A percentile compares a stretch with the other conserved stretches of the same genome.
These are phyloP conservation scores for Mellivora capensis DNA, from an alignment of 2,113 vertebrate species.

Conservation along the genomic window DNA sequence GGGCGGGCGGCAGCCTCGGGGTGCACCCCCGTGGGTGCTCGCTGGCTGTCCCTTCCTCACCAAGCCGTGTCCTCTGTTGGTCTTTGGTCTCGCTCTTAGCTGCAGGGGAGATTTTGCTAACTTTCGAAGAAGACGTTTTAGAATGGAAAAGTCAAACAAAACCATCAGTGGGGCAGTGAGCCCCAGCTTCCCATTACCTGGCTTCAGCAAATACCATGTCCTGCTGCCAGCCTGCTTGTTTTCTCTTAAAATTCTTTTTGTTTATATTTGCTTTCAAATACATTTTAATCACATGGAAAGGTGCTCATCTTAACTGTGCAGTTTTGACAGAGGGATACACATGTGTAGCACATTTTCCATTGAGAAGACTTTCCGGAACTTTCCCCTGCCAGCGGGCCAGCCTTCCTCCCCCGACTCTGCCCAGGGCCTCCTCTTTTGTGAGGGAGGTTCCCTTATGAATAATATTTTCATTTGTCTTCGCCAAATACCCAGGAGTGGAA, in stretches of 20 bases:
- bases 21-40: too few species aligned
- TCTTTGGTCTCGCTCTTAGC: neutral
- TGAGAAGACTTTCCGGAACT: neutral
- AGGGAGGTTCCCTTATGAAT: neutral
- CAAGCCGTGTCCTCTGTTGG: neutral
- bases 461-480: neutral
- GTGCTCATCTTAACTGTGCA: neutral
- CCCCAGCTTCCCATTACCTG: too few species aligned
- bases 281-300: neutral
- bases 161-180: neutral
- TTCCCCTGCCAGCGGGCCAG: fast-evolving
- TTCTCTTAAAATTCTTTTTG: neutral
- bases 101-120: neutral
- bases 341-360: neutral
- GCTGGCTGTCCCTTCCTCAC: neutral
- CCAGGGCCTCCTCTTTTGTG: neutral
- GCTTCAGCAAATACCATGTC: neutral
- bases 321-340: neutral
- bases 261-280: neutral
- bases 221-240: neutral
- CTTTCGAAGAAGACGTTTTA: neutral
- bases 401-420: neutral
- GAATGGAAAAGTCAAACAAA: neutral
- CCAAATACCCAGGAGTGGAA: too few species aligned
- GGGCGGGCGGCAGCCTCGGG: fast-evolving